Evolutionary conservation across 2,888 invertebrate species (phyloP), one percentile per base, ranked within the genome.

Genomic region (Drosophila rubida): DNA sequence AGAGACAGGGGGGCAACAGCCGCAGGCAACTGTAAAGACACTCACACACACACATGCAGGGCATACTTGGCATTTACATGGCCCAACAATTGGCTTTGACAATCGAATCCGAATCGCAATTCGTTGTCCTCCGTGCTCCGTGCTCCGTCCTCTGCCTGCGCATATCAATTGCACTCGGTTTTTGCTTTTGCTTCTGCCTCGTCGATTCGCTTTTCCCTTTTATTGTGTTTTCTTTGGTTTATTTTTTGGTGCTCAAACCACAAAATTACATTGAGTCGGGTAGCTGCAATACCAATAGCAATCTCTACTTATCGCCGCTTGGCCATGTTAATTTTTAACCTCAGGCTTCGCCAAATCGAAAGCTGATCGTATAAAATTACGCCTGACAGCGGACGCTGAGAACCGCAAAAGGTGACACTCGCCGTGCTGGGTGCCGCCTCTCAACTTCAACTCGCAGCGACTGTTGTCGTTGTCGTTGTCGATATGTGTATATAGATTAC

Each of bases 311-410:
- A 87, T 81, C 87, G 81, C 72, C 82, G 72, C 50, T 75, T 80
- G 81, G 87, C 75, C 81, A 81, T 81, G 81, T 87, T 82, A 55
- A 82, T 85, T 85, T 83, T 87, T 85, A 87, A 87, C 82, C 88
- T 87, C 82, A 87, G 82, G 86, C 86, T 84, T 81, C 83, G 85
- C 77, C 87, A 87, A 87, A 83, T 85, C 82, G 82, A 83, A 83
- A 83, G 82, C 82, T 83, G 82, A 83, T 83, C 82, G 86, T 83
- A 87, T 83, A 83, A 83, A 85, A 87, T 83, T 83, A 87, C 82
- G 80, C 76, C 63, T 85, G 87, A 85, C 82, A 87, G 82, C 85
- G 76, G 77, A 71, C 64, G 82, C 66, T 55, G 70, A 74, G 75
- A 85, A 83, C 82, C 87, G 80, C 82, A 83, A 87, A 83, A 83